Conservation (phyloP, 2,797 vertebrate genomes). For the Perdix hodgsoniae region DNA sequence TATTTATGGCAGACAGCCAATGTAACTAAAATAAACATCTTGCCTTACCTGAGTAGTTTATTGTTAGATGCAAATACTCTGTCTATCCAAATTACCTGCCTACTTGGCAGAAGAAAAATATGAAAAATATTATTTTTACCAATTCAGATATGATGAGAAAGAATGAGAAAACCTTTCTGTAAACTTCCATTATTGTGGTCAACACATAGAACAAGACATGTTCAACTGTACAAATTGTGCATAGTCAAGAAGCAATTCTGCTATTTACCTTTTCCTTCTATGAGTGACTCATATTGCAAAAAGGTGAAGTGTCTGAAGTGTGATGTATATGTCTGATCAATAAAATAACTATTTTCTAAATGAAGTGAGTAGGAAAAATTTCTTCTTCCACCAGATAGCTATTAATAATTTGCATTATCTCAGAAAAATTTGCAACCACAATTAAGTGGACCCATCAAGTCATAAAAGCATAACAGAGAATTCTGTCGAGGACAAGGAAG, state of each 20-base stretch:
- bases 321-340: neutral
- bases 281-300: neutral
- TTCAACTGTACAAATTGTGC: neutral
- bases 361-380: neutral
- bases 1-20: constrained; percentile 20
- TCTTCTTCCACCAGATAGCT: neutral
- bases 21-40: constrained; percentile 13
- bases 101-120: neutral
- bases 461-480: neutral
- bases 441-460: neutral
- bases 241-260: neutral
- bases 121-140: neutral
- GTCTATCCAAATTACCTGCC: neutral
- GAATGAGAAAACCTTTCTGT: neutral
- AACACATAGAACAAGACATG: neutral
- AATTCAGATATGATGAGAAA: neutral
- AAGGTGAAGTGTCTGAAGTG: neutral
- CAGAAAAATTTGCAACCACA: neutral
- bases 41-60: constrained; percentile 31
- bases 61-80: neutral
- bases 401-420: neutral
- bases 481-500: neutral
- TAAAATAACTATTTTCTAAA: constrained; percentile 8
- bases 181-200: neutral
- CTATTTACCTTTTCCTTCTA: neutral